Evolutionary conservation across 2,797 vertebrate species (phyloP).

Genomic region (Corythornis leucogaster): DNA sequence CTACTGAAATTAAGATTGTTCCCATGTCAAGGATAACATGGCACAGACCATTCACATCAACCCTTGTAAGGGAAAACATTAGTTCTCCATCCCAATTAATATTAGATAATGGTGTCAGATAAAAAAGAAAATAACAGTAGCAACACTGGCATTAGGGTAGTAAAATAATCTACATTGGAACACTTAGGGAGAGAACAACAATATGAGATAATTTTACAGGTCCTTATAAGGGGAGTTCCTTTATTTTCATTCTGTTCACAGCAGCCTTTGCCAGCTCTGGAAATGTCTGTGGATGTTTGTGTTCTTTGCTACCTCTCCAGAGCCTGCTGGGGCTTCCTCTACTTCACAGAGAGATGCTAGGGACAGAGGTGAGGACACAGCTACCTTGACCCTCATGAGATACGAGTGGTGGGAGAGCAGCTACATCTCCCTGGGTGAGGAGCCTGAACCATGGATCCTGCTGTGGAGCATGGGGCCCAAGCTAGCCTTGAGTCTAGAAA

Average conservation of each 20-base stretch:
- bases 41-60: background rate
- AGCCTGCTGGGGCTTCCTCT: background rate
- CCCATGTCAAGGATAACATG: background rate
- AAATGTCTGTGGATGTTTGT: background rate
- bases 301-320: background rate
- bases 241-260: background rate
- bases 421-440: rapidly evolving
- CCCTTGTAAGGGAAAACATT: background rate
- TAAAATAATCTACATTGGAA: background rate
- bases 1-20: background rate
- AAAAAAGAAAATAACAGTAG: background rate
- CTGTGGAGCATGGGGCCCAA: rapidly evolving
- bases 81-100: background rate
- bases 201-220: background rate
- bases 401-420: background rate
- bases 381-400: background rate
- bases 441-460: background rate
- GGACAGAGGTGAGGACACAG: rapidly evolving
- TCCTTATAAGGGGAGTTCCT: background rate
- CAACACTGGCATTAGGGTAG: background rate
- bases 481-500: background rate
- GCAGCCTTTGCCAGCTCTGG: background rate
- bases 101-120: background rate
- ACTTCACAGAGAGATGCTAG: background rate
- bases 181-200: background rate